Evolutionary conservation across 2,113 vertebrate species (phyloP).

Genomic region (Alectura lathami): DNA sequence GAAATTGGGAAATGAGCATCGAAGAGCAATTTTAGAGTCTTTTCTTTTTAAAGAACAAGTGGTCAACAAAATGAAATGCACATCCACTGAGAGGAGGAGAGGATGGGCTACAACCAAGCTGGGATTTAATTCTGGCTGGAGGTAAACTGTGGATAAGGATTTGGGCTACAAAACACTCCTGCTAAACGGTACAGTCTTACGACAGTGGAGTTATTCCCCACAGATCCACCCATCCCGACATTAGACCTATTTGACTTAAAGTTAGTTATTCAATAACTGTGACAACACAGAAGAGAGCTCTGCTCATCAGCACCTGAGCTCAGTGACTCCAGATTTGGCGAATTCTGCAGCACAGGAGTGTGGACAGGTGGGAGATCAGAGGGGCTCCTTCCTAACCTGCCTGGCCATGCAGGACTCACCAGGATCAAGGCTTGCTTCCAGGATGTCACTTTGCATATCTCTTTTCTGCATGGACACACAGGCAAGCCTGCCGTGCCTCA

Average conservation of each 20-base stretch:
- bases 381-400: neutral
- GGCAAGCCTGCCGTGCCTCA: neutral
- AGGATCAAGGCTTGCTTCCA: neutral
- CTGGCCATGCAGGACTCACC: neutral
- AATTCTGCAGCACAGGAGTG: neutral
- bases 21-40: neutral
- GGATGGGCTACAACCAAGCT: neutral
- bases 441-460: neutral
- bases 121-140: constrained; percentile 27
- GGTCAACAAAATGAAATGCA: constrained; percentile 10
- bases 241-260: neutral
- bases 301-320: neutral
- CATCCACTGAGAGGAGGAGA: neutral
- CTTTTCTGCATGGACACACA: neutral
- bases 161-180: constrained; percentile 6
- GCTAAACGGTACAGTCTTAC: neutral
- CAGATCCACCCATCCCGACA: constrained; percentile 1
- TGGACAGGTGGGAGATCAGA: neutral
- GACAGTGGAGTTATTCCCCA: neutral
- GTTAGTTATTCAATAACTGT: neutral
- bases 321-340: neutral
- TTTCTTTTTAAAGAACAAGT: neutral
- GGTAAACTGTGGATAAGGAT: neutral
- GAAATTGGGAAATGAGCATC: constrained; percentile 32
- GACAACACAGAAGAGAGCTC: neutral